A percentile compares a stretch with the other conserved stretches of the same genome.
Conservation (phyloP, 2,797 vertebrate genomes). For the Apodemus agrarius region DNA sequence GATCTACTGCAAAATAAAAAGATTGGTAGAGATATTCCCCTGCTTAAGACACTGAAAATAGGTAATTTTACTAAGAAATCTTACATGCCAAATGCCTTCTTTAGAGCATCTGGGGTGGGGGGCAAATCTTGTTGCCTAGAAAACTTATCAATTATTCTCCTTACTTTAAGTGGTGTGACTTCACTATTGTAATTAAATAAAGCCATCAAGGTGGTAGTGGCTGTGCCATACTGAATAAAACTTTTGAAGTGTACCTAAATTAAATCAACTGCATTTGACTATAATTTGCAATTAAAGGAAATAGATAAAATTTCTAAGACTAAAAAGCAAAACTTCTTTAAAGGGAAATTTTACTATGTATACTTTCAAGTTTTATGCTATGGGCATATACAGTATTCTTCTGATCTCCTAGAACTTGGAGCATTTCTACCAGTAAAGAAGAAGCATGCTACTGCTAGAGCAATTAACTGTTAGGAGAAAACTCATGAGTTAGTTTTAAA, state of each 20-base stretch:
- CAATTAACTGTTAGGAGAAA: background rate
- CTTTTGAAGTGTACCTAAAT: constrained; percentile 23
- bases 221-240: constrained; percentile 49
- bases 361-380: background rate
- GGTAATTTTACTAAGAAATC: background rate
- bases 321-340: constrained; percentile 50
- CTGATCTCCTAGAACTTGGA: background rate
- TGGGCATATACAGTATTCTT: background rate
- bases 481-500: background rate
- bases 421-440: background rate
- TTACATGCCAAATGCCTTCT: constrained; percentile 11
- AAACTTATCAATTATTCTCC: constrained; percentile 10
- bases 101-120: background rate
- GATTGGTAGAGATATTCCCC: constrained; percentile 33
- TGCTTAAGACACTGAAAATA: constrained; percentile 19
- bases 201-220: background rate
- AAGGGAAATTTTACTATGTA: constrained; percentile 23
- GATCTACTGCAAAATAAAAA: background rate
- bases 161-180: constrained; percentile 47
- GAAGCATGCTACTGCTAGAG: background rate
- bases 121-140: constrained; percentile 33
- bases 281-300: constrained; percentile 3
- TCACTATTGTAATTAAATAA: constrained; percentile 47
- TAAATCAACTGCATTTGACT: constrained; percentile 40
- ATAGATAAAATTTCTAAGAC: constrained; percentile 16